Evolutionary conservation across 2,888 invertebrate genomes (phyloP), one percentile per base, ranked within the genome.

Genomic region (Trisateles emortualis): DNA sequence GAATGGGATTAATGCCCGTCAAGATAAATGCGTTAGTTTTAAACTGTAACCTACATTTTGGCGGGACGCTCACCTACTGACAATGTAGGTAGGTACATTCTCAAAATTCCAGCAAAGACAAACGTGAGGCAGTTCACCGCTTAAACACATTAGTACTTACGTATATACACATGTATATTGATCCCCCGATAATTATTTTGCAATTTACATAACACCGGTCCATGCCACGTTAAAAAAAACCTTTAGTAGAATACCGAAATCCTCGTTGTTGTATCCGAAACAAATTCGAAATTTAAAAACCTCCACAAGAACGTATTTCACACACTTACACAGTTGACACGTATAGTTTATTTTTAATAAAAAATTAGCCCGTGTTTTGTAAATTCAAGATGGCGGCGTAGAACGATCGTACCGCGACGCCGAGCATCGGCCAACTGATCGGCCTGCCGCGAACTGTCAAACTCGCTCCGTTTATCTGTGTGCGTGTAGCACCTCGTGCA

Each of bases 401-500:
- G 75, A 76, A 66, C 84, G 85, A 76, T 80, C 78, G 76, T 83
- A 70, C 88, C 89, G 88, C 90, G 86, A 82, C 88, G 90, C 90
- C 90, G 89, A 80, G 79, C 88, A 84, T 86, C 90, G 91, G 87
- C 89, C 86, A 86, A 92, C 92, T 92, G 90, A 89, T 76, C 79
- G 76, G 74, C 67, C 66, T 73, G 74, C 75, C 74, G 80, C 74
- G 81, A 88, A 87, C 88, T 88, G 90, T 89, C 90, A 91, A 92
- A 91, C 91, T 86, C 83, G 90, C 87, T 88, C 78, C 64, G 71
- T 68, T 74, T 79, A 71, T 74, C 74, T 70, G 74, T 76, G 81
- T 83, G 79, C 48, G 65, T 66, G 72, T 72, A 67, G 48, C 19
- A 24, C 52, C 62, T 45, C 56, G 32, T 52, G 43, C 32, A 29